Percentiles rank a stretch among this genome's conserved stretches.
phyloP scores from a whole-genome alignment of 2,888 invertebrate species.

The Eristalinus sepulchralis region DNA sequence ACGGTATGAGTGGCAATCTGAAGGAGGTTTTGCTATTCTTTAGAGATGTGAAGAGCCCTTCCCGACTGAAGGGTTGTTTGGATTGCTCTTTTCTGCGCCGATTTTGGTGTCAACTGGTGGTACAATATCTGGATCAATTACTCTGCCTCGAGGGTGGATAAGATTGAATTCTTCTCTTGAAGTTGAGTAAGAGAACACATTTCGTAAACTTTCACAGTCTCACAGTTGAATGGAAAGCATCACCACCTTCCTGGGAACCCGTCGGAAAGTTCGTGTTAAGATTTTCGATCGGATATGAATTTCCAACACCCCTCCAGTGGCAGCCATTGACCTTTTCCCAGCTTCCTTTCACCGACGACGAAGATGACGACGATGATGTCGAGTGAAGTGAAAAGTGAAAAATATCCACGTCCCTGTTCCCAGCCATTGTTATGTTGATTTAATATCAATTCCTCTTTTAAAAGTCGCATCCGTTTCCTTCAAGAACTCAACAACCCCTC shows the following conservation, averaged over 20 bases:
- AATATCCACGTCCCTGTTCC: neutral
- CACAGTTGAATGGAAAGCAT: no score
- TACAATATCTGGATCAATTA: neutral
- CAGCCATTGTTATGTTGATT: neutral
- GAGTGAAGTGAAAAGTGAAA: neutral
- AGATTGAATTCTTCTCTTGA: neutral
- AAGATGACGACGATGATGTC: neutral
- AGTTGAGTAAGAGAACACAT: no score
- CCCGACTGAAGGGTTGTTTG: neutral
- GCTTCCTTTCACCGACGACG: neutral
- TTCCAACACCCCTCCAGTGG: neutral
- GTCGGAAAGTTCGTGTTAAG: no score
- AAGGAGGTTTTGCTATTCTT: slow-evolving; percentile 29
- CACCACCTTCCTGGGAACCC: no score
- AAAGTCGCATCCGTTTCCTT: neutral
- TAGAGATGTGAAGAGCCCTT: neutral
- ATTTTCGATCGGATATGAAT: no score
- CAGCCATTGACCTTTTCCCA: neutral
- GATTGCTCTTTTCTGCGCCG: neutral
- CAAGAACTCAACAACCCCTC: neutral
- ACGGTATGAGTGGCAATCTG: slow-evolving; percentile 40
- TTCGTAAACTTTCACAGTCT: no score
- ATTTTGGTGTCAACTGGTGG: neutral
- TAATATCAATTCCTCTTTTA: slow-evolving; percentile 6
- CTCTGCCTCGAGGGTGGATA: neutral